Conservation (phyloP, 2,888 invertebrate species). For the Eledona agricola region DNA sequence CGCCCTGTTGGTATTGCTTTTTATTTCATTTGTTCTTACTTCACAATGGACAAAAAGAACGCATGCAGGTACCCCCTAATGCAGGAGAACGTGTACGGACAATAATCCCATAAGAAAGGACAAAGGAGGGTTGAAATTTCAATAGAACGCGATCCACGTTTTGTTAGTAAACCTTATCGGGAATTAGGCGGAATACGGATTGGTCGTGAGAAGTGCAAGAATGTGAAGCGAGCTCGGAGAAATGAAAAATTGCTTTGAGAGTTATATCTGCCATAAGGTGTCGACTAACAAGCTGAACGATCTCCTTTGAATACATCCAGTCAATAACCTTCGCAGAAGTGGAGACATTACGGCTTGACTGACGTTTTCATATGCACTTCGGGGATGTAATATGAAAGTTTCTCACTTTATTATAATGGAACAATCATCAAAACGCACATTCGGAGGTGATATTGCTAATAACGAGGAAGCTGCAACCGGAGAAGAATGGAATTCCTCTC, state of each 20-base stretch:
- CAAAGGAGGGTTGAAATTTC: constrained; percentile 27
- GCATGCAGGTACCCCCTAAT: constrained; percentile 30
- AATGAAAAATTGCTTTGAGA: constrained; percentile 2
- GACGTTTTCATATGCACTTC: constrained; percentile 35
- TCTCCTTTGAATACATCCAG: constrained; percentile 19
- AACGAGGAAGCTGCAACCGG: constrained; percentile 39
- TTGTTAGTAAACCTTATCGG: constrained; percentile 3
- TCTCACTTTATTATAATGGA: constrained; percentile 37
- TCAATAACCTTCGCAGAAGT: constrained; percentile 31
- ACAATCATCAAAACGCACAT: constrained; percentile 39
- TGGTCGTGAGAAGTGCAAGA: background rate
- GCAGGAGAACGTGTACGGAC: constrained; percentile 27
- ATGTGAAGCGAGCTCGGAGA: too few relatives aligned
- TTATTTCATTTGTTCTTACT: constrained; percentile 27
- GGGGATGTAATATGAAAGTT: constrained; percentile 31
- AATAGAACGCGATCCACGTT: constrained; percentile 6
- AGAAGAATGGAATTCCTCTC: constrained; percentile 13
- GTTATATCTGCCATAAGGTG: constrained; percentile 8
- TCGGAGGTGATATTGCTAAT: constrained; percentile 41
- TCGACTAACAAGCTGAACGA: constrained; percentile 9
- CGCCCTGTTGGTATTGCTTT: constrained; percentile 33
- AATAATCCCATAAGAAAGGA: constrained; percentile 23
- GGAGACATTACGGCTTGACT: constrained; percentile 29
- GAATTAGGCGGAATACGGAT: background rate
- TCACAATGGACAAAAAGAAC: constrained; percentile 17